Evolutionary conservation across 2,797 vertebrate species (phyloP).

Genomic region (Chelon auratus): DNA sequence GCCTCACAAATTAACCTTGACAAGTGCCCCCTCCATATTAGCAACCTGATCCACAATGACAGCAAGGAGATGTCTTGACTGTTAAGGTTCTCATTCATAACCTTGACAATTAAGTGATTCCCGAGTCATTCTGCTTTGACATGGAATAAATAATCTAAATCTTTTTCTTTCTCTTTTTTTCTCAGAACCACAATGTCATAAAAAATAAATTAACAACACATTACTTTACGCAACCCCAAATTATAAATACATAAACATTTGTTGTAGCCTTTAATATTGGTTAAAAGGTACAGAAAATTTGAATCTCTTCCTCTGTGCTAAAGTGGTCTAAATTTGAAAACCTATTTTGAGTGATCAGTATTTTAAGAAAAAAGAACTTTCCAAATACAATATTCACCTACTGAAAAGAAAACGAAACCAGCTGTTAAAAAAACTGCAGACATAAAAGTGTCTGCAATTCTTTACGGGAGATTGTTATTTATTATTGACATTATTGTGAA

Average conservation of each 20-base stretch:
- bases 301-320: not conserved
- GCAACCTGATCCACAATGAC: not conserved
- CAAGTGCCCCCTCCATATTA: not conserved
- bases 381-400: not conserved
- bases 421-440: slow-evolving; percentile 8
- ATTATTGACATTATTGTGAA: not conserved
- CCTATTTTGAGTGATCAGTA: not conserved
- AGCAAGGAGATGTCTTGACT: not conserved
- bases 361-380: not conserved
- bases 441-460: not conserved
- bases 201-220: too few relatives aligned
- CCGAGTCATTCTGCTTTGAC: not conserved
- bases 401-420: not conserved
- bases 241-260: not conserved
- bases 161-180: not conserved
- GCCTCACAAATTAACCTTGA: slow-evolving; percentile 11
- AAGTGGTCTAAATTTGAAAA: slow-evolving; percentile 3
- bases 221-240: not conserved
- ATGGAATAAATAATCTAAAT: not conserved
- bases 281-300: not conserved
- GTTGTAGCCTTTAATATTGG: not conserved
- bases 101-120: slow-evolving; percentile 2
- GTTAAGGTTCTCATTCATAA: slow-evolving; percentile 6
- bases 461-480: slow-evolving; percentile 10
- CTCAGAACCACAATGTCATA: not conserved